Evolutionary conservation across 2,888 invertebrate species (phyloP).

Genomic region (Masnerella sp.): DNA sequence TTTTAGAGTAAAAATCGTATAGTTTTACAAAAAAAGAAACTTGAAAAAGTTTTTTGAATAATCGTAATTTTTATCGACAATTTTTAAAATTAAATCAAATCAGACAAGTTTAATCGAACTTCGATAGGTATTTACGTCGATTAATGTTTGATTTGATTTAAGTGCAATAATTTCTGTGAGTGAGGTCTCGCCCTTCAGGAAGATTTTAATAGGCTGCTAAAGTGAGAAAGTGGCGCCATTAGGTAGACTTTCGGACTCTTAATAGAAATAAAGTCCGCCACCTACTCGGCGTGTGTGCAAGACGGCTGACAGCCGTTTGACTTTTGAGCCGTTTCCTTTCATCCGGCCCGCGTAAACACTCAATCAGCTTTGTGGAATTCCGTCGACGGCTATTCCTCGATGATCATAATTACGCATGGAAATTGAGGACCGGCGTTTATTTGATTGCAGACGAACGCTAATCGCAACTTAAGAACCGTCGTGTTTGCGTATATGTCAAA

Average conservation of each 20-base stretch:
- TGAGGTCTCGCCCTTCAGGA: slow-evolving; percentile 39
- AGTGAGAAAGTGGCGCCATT: slow-evolving; percentile 54
- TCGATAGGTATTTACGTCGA: too few relatives aligned
- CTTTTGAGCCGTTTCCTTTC: slow-evolving; percentile 32
- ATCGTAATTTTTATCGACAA: too few relatives aligned
- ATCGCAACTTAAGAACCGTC: slow-evolving; percentile 10
- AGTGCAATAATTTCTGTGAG: too few relatives aligned
- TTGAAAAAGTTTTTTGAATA: too few relatives aligned
- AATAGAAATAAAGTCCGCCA: slow-evolving; percentile 48
- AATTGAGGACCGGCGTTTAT: slow-evolving; percentile 3
- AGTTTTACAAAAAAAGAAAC: too few relatives aligned
- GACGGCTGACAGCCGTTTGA: slow-evolving; percentile 27
- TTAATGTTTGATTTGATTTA: too few relatives aligned
- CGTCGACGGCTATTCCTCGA: slow-evolving; percentile 6
- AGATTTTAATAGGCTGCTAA: slow-evolving; percentile 53
- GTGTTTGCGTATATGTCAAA: slow-evolving; percentile 3
- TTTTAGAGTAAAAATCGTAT: too few relatives aligned
- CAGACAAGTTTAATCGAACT: too few relatives aligned
- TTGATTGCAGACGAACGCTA: slow-evolving; percentile 7
- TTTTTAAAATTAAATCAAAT: too few relatives aligned
- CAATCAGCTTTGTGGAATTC: slow-evolving; percentile 33
- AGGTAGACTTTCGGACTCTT: slow-evolving; percentile 52
- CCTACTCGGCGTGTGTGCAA: slow-evolving; percentile 14
- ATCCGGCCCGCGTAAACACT: slow-evolving; percentile 36
- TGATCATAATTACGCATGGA: slow-evolving; percentile 17